Percentiles rank a stretch among this genome's conserved stretches.
Conservation (phyloP, 2,113 vertebrate genomes). For the Alouatta palliata region DNA sequence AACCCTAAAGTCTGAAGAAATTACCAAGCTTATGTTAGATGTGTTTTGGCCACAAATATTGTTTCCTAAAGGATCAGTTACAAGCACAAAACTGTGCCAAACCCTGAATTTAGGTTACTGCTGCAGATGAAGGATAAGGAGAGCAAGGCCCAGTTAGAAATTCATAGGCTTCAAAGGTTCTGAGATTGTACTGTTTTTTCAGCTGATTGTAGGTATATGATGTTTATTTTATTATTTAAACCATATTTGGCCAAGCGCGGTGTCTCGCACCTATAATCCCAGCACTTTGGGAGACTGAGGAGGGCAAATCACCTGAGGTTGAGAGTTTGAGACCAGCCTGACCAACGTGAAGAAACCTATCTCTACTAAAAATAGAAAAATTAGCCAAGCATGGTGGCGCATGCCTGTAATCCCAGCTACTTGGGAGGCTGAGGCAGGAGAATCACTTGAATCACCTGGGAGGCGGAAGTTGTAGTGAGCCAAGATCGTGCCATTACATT, state of each 20-base stretch:
- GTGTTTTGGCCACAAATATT: neutral
- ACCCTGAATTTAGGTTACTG: neutral
- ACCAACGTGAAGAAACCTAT: too few relatives aligned
- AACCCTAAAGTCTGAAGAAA: neutral
- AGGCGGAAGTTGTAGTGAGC: too few relatives aligned
- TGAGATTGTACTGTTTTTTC: neutral
- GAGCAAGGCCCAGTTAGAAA: neutral
- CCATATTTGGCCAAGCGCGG: neutral
- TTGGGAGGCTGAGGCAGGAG: neutral
- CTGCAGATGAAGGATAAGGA: neutral
- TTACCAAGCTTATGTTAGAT: neutral
- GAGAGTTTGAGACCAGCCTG: neutral
- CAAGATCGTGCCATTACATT: neutral
- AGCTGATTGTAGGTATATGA: neutral
- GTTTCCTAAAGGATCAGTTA: neutral
- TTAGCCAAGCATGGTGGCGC: neutral
- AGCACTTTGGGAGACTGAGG: neutral
- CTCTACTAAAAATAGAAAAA: neutral
- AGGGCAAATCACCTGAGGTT: neutral
- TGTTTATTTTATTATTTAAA: neutral
- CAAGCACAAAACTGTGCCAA: neutral
- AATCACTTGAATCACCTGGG: neutral
- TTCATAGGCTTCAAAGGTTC: neutral
- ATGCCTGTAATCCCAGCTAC: neutral
- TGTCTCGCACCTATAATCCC: neutral